A percentile compares a stretch with the other conserved stretches of the same genome.
These are phyloP conservation scores for Semaprochilodus insignis DNA, from an alignment of 2,797 vertebrate species.

Conservation along the genomic window DNA sequence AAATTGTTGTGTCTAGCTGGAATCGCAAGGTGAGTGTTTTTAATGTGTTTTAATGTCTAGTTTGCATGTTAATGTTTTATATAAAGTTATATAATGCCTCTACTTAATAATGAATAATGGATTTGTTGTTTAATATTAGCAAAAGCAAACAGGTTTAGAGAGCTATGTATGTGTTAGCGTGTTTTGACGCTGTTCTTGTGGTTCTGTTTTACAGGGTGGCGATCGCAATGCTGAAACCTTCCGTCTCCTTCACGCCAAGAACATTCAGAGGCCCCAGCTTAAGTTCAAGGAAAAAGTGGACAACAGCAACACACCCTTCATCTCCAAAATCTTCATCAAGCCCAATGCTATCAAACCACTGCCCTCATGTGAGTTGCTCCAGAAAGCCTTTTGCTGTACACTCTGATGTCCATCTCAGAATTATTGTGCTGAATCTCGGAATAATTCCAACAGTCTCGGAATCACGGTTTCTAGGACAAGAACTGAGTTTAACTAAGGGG, in stretches of 20 bases:
- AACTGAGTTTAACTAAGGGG: too few species aligned
- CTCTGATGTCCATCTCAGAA: neutral
- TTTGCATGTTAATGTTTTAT: too few species aligned
- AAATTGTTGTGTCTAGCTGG: conserved; percentile 96
- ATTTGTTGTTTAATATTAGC: too few species aligned
- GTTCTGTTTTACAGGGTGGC: conserved; percentile 72
- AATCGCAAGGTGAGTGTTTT: conserved; percentile 89
- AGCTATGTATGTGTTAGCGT: too few species aligned
- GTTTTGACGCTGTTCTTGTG: too few species aligned
- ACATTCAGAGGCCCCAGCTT: conserved; percentile 90
- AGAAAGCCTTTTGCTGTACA: neutral
- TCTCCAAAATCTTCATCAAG: conserved; percentile 93
- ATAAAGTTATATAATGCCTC: too few species aligned
- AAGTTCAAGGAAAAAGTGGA: conserved; percentile 93
- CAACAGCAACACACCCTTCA: conserved; percentile 95
- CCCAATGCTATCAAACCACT: conserved; percentile 92
- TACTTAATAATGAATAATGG: too few species aligned
- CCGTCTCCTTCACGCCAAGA: conserved; percentile 92
- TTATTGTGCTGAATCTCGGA: neutral
- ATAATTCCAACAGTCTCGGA: too few species aligned
- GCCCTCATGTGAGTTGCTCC: conserved; percentile 83
- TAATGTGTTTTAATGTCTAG: too few species aligned
- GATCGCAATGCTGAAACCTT: conserved; percentile 85
- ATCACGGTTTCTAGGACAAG: too few species aligned
- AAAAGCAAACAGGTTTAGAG: too few species aligned